phyloP scores from a whole-genome alignment of 1,140 invertebrate species.

The Drosophila santomea region DNA sequence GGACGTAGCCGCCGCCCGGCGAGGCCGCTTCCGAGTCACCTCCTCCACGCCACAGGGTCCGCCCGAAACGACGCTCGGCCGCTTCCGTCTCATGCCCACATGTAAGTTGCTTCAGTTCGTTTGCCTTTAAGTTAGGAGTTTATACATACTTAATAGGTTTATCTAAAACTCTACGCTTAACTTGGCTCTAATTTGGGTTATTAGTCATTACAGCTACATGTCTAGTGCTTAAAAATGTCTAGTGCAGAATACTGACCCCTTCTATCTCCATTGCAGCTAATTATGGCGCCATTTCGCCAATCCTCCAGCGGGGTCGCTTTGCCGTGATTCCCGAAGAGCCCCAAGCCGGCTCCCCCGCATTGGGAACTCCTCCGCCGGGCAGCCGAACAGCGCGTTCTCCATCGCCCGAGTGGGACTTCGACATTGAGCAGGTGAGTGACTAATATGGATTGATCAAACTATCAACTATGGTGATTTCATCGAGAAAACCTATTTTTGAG shows the following conservation, averaged over 20 bases:
- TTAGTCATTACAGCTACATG: background rate
- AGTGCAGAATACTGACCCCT: slow-evolving; percentile 10
- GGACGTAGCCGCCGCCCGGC: slow-evolving; percentile 78
- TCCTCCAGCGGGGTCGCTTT: slow-evolving; percentile 83
- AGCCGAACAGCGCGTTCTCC: slow-evolving; percentile 67
- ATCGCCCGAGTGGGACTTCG: slow-evolving; percentile 84
- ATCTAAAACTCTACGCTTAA: too few species aligned
- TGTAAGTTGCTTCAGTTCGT: slow-evolving; percentile 55
- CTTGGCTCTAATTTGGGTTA: too few species aligned
- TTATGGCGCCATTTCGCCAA: slow-evolving; percentile 84
- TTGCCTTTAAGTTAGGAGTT: too few species aligned
- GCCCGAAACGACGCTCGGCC: slow-evolving; percentile 79
- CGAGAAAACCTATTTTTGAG: background rate
- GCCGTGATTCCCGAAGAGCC: slow-evolving; percentile 84
- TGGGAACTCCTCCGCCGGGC: slow-evolving; percentile 64
- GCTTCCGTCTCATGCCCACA: slow-evolving; percentile 84
- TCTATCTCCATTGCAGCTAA: slow-evolving; percentile 59
- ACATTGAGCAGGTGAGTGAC: slow-evolving; percentile 82
- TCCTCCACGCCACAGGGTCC: slow-evolving; percentile 75
- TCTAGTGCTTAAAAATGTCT: background rate
- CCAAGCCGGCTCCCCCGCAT: slow-evolving; percentile 76
- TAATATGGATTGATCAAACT: too few species aligned
- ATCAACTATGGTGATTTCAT: background rate
- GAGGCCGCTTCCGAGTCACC: slow-evolving; percentile 82
- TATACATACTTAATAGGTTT: too few species aligned